Percentiles rank a stretch among this genome's conserved stretches.
These are phyloP conservation scores for Meloidogyne exigua DNA, from an alignment of 1,140 invertebrate genomes.

Conservation along the genomic window DNA sequence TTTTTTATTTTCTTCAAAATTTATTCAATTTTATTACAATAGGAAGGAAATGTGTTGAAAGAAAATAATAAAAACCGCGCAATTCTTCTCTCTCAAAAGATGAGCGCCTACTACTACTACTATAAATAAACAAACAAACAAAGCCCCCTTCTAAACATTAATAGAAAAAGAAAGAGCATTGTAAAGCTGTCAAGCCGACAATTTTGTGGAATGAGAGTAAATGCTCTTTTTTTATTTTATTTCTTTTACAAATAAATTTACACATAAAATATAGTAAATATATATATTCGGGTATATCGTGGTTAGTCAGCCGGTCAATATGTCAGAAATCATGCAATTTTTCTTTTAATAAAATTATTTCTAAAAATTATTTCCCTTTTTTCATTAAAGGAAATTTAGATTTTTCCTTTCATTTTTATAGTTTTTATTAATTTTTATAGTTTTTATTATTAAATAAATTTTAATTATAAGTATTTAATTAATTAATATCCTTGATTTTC, in stretches of 20 bases:
- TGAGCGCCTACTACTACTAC: not conserved
- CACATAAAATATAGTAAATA: not conserved
- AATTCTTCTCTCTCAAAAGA: not conserved
- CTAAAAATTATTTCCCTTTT: not conserved
- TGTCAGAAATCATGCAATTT: not conserved
- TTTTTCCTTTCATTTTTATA: no score
- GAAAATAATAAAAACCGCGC: not conserved
- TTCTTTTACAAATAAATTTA: not conserved
- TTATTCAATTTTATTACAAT: not conserved
- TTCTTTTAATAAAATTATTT: not conserved
- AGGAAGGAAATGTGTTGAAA: constrained; percentile 4
- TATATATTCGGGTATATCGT: constrained; percentile 3
- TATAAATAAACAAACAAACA: not conserved
- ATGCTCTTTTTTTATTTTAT: not conserved
- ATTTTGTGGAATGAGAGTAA: not conserved
- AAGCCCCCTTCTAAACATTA: not conserved
- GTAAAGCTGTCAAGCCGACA: constrained; percentile 4
- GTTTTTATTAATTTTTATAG: no score
- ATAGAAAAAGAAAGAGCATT: not conserved
- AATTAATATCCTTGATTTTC: no score
- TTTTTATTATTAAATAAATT: no score
- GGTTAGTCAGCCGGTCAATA: constrained; percentile 3
- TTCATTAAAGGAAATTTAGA: not conserved
- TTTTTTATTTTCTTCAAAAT: not conserved
- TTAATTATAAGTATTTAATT: no score